phyloP scores from a whole-genome alignment of 2,797 vertebrate genomes.

The Onychomys arenicola region DNA sequence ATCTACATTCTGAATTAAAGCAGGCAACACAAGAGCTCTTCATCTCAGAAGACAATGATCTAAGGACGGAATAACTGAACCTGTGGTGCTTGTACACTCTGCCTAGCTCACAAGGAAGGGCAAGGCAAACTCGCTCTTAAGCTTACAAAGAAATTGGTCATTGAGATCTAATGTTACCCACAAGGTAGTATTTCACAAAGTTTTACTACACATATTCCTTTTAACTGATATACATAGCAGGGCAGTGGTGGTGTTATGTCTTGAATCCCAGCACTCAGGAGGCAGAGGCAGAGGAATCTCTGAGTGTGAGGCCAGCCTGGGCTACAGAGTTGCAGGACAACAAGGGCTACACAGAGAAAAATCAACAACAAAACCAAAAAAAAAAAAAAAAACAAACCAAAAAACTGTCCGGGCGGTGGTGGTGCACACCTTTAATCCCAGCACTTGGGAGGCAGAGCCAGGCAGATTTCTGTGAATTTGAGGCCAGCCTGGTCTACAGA shows the following conservation, averaged over 20 bases:
- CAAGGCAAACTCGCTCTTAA: constrained; percentile 19
- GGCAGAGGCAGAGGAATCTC: background rate
- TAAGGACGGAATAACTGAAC: background rate
- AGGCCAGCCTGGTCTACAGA: too few relatives aligned
- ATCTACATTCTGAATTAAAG: constrained; percentile 21
- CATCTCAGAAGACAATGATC: background rate
- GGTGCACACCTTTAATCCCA: too few relatives aligned
- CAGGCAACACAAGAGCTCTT: constrained; percentile 33
- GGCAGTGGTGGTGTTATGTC: background rate
- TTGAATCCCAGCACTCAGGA: background rate
- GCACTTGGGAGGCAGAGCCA: too few relatives aligned
- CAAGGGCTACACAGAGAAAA: background rate
- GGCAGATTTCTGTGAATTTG: too few relatives aligned
- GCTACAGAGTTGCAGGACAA: background rate
- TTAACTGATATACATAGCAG: background rate
- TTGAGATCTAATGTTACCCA: constrained; percentile 18
- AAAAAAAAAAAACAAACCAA: too few relatives aligned
- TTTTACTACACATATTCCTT: constrained; percentile 15
- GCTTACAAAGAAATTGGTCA: constrained; percentile 1
- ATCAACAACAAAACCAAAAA: too few relatives aligned
- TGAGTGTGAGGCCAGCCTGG: background rate
- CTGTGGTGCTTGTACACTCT: background rate
- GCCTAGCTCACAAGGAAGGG: background rate
- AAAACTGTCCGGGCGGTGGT: too few relatives aligned
- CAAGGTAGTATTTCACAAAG: background rate